These are phyloP conservation scores for Conus ventricosus DNA, from an alignment of 1,140 invertebrate genomes.

Conservation along the genomic window DNA sequence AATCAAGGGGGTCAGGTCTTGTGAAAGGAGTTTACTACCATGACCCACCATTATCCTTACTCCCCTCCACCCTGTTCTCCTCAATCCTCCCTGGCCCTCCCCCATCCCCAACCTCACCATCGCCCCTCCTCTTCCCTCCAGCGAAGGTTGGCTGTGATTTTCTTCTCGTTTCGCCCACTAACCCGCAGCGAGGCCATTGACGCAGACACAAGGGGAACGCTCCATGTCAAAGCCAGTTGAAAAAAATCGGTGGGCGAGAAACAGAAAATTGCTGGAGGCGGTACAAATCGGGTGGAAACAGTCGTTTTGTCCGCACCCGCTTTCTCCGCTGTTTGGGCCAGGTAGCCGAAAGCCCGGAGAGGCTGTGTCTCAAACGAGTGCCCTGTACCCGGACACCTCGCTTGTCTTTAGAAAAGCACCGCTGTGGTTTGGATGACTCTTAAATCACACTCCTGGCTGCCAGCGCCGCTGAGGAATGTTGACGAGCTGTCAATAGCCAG, in stretches of 20 bases:
- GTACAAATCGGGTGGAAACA: constrained; percentile 18
- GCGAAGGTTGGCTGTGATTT: neutral
- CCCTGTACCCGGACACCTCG: neutral
- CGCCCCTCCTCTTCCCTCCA: neutral
- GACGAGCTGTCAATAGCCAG: neutral
- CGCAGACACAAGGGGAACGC: neutral
- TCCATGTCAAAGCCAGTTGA: constrained; percentile 14
- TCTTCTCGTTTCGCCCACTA: neutral
- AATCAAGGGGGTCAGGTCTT: too few relatives aligned
- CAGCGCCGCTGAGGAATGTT: neutral
- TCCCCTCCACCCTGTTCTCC: neutral
- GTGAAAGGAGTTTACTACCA: too few relatives aligned
- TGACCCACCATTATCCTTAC: too few relatives aligned
- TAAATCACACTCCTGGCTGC: neutral
- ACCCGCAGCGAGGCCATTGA: neutral
- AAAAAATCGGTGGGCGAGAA: neutral
- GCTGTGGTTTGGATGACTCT: neutral
- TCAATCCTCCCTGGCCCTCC: neutral
- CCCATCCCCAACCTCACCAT: neutral
- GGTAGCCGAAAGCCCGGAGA: neutral
- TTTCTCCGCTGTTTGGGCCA: neutral
- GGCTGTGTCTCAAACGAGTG: neutral
- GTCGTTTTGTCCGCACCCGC: neutral
- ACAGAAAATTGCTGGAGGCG: constrained; percentile 1
- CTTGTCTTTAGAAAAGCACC: neutral